A percentile compares a stretch with the other conserved stretches of the same genome.
Conservation (phyloP, 2,797 vertebrate genomes). For the Pseudomugil tenellus region DNA sequence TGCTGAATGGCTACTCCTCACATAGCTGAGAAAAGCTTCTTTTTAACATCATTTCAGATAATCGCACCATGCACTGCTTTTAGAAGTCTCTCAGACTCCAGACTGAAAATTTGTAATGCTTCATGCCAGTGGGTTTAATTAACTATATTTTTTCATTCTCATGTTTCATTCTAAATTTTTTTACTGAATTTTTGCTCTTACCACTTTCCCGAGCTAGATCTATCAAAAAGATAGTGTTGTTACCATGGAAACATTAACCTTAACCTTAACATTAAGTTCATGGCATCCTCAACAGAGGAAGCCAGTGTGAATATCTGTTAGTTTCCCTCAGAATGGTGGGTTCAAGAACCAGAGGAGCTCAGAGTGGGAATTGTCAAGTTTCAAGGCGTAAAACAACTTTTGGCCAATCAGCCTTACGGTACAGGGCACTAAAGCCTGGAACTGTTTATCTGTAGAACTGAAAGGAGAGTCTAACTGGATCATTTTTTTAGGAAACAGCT, state of each 20-base stretch:
- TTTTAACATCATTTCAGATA: neutral
- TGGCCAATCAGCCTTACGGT: too few relatives aligned
- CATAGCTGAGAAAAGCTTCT: constrained; percentile 2
- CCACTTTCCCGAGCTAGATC: neutral
- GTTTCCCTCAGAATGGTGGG: too few relatives aligned
- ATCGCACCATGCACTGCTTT: neutral
- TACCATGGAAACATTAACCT: constrained; percentile 30
- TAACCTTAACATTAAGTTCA: neutral
- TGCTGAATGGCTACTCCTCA: neutral
- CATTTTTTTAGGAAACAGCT: too few relatives aligned
- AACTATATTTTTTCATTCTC: neutral
- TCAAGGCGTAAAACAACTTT: too few relatives aligned
- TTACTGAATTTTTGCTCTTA: neutral
- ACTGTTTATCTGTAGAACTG: too few relatives aligned
- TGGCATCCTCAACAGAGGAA: neutral
- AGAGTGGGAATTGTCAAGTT: too few relatives aligned
- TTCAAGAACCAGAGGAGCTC: too few relatives aligned
- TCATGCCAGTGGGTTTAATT: neutral
- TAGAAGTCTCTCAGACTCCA: neutral
- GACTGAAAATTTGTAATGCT: neutral
- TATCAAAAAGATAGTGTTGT: constrained; percentile 15
- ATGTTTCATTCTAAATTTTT: neutral
- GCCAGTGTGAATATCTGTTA: neutral
- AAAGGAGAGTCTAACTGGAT: too few relatives aligned
- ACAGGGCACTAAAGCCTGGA: too few relatives aligned